phyloP scores from a whole-genome alignment of 2,888 invertebrate species.

The Perizoma affinitatum region DNA sequence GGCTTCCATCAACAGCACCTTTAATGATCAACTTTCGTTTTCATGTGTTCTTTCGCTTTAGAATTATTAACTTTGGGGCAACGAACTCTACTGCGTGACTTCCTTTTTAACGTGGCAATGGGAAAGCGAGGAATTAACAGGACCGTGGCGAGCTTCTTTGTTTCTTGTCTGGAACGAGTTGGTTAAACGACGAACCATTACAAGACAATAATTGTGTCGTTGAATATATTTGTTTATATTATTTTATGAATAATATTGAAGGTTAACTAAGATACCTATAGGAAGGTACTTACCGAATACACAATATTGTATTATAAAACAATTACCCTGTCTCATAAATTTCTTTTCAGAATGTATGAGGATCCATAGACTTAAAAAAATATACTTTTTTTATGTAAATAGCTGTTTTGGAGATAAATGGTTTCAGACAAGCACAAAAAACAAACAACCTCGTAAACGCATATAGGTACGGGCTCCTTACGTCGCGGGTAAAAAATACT shows the following conservation, averaged over 20 bases:
- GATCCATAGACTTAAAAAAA: too few relatives aligned
- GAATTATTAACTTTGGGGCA: slow-evolving; percentile 55
- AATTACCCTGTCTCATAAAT: too few relatives aligned
- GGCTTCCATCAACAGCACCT: slow-evolving; percentile 49
- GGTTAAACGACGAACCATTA: slow-evolving; percentile 57
- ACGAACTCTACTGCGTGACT: slow-evolving; percentile 75
- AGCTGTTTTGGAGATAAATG: too few relatives aligned
- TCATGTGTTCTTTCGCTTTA: slow-evolving; percentile 48
- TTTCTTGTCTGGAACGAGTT: slow-evolving; percentile 57
- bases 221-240: slow-evolving; percentile 67
- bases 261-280: too few relatives aligned
- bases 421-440: too few relatives aligned
- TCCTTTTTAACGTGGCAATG: slow-evolving; percentile 77
- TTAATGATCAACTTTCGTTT: slow-evolving; percentile 61
- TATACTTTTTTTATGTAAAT: too few relatives aligned
- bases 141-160: slow-evolving; percentile 70
- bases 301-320: neutral
- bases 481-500: too few relatives aligned
- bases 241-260: slow-evolving; percentile 36
- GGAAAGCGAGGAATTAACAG: slow-evolving; percentile 75
- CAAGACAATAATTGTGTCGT: slow-evolving; percentile 50
- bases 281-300: neutral
- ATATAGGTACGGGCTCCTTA: too few relatives aligned
- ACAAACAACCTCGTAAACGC: too few relatives aligned
- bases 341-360: too few relatives aligned